Evolutionary conservation across 2,888 invertebrate genomes (phyloP).

Genomic region (Onchidella celtica): DNA sequence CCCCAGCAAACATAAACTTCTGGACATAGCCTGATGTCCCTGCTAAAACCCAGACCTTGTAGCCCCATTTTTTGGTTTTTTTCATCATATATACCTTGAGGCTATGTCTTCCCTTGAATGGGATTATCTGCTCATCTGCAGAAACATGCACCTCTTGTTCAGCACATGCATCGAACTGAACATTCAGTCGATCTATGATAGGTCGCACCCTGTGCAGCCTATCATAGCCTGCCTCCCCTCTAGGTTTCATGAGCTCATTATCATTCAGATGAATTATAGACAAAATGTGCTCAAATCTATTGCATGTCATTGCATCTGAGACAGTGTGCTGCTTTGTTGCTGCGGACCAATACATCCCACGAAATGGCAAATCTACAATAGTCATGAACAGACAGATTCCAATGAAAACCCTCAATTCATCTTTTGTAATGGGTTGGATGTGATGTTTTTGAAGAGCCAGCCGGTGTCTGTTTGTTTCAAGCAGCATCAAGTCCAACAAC

Average conservation of each 20-base stretch:
- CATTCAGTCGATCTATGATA: slow-evolving; percentile 14
- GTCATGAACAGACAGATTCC: slow-evolving; percentile 24
- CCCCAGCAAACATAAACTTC: slow-evolving; percentile 20
- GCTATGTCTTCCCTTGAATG: slow-evolving; percentile 42
- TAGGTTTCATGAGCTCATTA: slow-evolving; percentile 29
- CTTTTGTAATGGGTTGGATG: not conserved
- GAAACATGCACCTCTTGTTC: slow-evolving; percentile 31
- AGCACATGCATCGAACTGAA: slow-evolving; percentile 37
- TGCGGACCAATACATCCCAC: slow-evolving; percentile 19
- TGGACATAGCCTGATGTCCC: slow-evolving; percentile 45
- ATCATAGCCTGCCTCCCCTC: slow-evolving; percentile 37
- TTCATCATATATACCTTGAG: slow-evolving; percentile 46
- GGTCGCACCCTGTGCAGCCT: slow-evolving; percentile 40
- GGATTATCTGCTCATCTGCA: slow-evolving; percentile 49
- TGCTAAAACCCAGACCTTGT: slow-evolving; percentile 41
- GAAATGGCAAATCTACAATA: slow-evolving; percentile 13
- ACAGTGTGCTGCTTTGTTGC: not conserved
- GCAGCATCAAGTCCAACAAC: not conserved
- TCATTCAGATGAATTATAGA: slow-evolving; percentile 42
- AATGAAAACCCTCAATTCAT: not conserved
- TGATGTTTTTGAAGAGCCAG: not conserved
- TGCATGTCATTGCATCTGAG: slow-evolving; percentile 22
- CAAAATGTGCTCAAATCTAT: slow-evolving; percentile 50
- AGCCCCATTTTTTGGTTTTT: slow-evolving; percentile 51
- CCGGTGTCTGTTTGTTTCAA: not conserved